Evolutionary conservation across 2,888 invertebrate genomes (phyloP), one percentile per base, ranked within the genome.

Genomic region (Papilio gigon): DNA sequence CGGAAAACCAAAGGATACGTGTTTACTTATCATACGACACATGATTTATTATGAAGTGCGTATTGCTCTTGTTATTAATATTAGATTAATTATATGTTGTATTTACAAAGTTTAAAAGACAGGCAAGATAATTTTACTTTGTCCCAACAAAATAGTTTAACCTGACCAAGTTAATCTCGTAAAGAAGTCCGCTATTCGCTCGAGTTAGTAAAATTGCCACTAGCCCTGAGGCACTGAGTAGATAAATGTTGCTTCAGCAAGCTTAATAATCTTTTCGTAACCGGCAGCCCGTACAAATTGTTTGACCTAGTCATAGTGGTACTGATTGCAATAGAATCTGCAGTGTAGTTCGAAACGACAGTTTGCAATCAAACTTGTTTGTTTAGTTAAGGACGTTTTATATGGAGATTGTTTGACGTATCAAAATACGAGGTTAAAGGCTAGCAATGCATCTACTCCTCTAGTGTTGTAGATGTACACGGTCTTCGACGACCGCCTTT

Each of bases 191-290:
- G 47, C 47, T 42, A 11, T 64, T 27, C 56, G 64, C 30, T 40
- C 40, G 53, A 59, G 60, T 68, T 59, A 68, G 53, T 60, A 40
- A 68, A 68, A 68, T 68, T 64, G 50, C 64, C n/a, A n/a, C n/a
- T 65, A 22, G 17, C 35, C 64, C 60, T 59, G 60, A 4, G 50
- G 64, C 68, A 8, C 27, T 27, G 50, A 22, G 64, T 42, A 65
- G 68, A 68, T 47, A 68, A 68, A 68, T 59, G 68, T 68, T 65
- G 64, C 68, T 68, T 40, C 64, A 65, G 64, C 65, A 50, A 62
- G 56, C 58, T 63, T 59, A 59, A 68, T 68, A 68, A 65, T 60
- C 64, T 68, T 65, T 68, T 65, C 59, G 68, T 60, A 65, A 30
- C 68, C 64, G 40, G 64, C 64, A 60, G 40, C 50, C 64, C 68